Evolutionary conservation across 2,888 invertebrate species (phyloP).

Genomic region (Agrenia bidenticulata): DNA sequence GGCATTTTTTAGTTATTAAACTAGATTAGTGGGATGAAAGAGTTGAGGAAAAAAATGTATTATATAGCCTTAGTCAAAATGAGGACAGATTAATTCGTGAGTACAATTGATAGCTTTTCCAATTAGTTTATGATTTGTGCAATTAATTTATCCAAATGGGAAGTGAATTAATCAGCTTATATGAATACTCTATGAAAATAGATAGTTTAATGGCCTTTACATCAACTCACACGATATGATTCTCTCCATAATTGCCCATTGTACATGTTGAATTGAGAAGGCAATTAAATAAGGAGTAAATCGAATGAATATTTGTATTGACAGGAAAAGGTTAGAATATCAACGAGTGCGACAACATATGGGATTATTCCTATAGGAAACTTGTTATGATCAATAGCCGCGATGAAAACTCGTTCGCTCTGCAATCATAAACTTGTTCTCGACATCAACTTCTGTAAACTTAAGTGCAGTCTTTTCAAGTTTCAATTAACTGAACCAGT

Average conservation of each 20-base stretch:
- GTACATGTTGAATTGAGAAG: not conserved
- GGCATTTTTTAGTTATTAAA: too few relatives aligned
- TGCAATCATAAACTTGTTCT: slow-evolving; percentile 21
- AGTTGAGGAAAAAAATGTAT: too few relatives aligned
- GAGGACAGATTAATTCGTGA: too few relatives aligned
- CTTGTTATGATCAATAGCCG: slow-evolving; percentile 15
- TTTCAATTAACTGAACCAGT: slow-evolving; percentile 25
- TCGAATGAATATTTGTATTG: slow-evolving; percentile 9
- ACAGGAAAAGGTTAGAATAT: slow-evolving; percentile 2
- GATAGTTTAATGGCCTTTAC: not conserved
- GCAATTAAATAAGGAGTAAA: slow-evolving; percentile 4
- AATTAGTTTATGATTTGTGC: not conserved
- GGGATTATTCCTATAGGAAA: slow-evolving; percentile 12
- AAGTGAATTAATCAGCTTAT: slow-evolving; percentile 1
- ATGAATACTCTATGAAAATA: not conserved
- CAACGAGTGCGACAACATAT: slow-evolving; percentile 1
- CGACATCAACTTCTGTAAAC: slow-evolving; percentile 12
- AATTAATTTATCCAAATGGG: not conserved
- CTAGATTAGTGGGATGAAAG: too few relatives aligned
- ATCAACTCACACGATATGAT: not conserved
- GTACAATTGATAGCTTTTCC: too few relatives aligned
- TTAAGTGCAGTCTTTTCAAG: slow-evolving; percentile 14
- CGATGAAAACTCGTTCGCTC: slow-evolving; percentile 23
- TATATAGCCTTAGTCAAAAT: too few relatives aligned
- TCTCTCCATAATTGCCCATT: not conserved